A percentile compares a stretch with the other conserved stretches of the same genome.
Conservation (phyloP, 1,140 invertebrate genomes). For the Drosophila setifemur region DNA sequence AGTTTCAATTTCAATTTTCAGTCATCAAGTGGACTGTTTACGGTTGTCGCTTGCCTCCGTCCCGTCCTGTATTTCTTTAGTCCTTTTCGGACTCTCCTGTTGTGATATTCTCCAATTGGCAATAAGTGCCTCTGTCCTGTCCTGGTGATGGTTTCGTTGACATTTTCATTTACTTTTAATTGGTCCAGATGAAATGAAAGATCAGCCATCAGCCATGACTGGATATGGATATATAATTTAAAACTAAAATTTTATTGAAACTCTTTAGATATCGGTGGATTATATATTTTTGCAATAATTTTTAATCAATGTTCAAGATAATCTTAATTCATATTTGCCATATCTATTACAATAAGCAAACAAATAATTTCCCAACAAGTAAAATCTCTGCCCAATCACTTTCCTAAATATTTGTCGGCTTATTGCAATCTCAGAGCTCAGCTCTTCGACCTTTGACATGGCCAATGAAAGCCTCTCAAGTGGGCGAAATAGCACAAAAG, state of each 20-base stretch:
- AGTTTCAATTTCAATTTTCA: constrained; percentile 74
- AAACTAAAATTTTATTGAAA: too few relatives aligned
- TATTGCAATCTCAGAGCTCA: background rate
- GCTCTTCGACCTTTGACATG: constrained; percentile 10
- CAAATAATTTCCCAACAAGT: too few relatives aligned
- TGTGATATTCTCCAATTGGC: constrained; percentile 17
- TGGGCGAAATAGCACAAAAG: background rate
- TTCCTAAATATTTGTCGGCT: background rate
- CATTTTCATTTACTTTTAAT: constrained; percentile 76
- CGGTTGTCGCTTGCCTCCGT: constrained; percentile 23
- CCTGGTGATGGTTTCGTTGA: constrained; percentile 40
- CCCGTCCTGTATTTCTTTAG: background rate
- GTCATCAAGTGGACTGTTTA: constrained; percentile 66
- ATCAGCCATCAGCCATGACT: background rate
- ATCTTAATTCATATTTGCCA: too few relatives aligned
- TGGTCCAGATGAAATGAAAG: constrained; percentile 32
- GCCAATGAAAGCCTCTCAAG: background rate
- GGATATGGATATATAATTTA: too few relatives aligned
- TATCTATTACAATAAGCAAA: too few relatives aligned
- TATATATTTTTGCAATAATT: too few relatives aligned
- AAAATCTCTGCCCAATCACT: too few relatives aligned
- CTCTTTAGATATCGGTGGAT: too few relatives aligned
- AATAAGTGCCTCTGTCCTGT: constrained; percentile 25
- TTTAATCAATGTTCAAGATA: too few relatives aligned
- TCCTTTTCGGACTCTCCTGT: background rate